Conservation (phyloP, 2,113 vertebrate genomes). For the Mastomys coucha region DNA sequence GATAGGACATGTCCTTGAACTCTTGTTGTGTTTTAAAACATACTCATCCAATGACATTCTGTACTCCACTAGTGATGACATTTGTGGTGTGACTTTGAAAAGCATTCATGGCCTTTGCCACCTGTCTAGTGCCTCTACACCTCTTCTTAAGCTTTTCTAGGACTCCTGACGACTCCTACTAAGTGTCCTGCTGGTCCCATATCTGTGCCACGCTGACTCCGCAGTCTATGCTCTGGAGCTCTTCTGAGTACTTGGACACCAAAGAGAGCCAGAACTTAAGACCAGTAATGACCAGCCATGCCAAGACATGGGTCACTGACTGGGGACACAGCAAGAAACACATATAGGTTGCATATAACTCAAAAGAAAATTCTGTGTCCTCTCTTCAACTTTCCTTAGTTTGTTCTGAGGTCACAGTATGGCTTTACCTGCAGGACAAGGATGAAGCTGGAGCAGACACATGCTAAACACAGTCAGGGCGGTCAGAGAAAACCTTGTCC, state of each 20-base stretch:
- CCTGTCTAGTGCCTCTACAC: neutral
- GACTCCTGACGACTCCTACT: neutral
- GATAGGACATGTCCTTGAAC: neutral
- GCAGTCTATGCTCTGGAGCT: fast-evolving
- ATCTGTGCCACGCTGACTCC: neutral
- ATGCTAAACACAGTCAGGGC: fast-evolving
- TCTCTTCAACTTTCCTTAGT: neutral
- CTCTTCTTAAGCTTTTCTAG: neutral
- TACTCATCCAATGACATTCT: neutral
- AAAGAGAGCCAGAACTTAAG: neutral
- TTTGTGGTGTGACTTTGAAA: neutral
- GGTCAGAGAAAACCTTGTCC: neutral
- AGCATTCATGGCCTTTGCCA: neutral
- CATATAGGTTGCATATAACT: neutral
- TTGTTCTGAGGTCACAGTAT: neutral
- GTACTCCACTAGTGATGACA: neutral
- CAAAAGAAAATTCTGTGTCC: neutral
- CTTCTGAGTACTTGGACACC: neutral
- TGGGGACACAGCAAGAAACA: neutral
- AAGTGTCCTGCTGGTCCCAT: neutral
- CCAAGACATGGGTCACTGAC: neutral
- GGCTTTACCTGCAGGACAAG: neutral
- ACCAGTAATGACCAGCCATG: neutral
- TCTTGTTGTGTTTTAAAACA: neutral
- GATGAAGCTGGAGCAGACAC: fast-evolving